Evolutionary conservation across 2,888 invertebrate species (phyloP), one percentile per base, ranked within the genome.

Genomic region (Chaitophorus viminalis): DNA sequence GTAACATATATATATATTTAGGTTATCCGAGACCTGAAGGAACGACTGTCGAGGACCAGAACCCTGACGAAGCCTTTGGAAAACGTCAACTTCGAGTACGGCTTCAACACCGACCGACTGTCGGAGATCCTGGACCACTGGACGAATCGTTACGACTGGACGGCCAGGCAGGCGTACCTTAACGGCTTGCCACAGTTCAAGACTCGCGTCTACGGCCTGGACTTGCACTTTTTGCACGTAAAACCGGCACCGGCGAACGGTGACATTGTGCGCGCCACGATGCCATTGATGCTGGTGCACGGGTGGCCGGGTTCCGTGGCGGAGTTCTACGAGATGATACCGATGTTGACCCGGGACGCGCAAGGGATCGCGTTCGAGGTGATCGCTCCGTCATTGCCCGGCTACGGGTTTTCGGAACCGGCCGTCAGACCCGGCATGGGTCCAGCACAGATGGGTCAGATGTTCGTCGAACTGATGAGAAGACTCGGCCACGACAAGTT

Each of bases 241-340:
- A 94, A 94, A 90, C 95, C 95, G 2, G 0, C 90, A 91, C 39
- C 90, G 91, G 3, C 72, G 91, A 86, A 90, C 89, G 91, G 86
- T 18, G 65, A 60, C 92, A 92, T 90, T 25, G 5, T 29, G 1
- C 82, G 52, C 25, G 93, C 94, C 0, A 90, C 94, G 0, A 90
- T 95, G 0, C 96, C 97, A 0, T 89, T 97, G 18, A 91, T 97
- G 6, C 88, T 97, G 77, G 91, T 95, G 29, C 97, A 97, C 90
- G 96, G 97, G 33, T 97, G 97, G 97, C 97, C 97, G 0, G 96
- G 96, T 3, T 95, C 95, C 0, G 91, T 97, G 1, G 93, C 94
- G 8, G 96, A 97, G 91, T 97, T 96, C 91, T 95, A 95, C 90
- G 95, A 95, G 86, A 91, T 95, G 31, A 94, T 96, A 85, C 95